Evolutionary conservation across 92 coral and sea anemone genomes (phyloP).

Genomic region (Actinostola sp.): DNA sequence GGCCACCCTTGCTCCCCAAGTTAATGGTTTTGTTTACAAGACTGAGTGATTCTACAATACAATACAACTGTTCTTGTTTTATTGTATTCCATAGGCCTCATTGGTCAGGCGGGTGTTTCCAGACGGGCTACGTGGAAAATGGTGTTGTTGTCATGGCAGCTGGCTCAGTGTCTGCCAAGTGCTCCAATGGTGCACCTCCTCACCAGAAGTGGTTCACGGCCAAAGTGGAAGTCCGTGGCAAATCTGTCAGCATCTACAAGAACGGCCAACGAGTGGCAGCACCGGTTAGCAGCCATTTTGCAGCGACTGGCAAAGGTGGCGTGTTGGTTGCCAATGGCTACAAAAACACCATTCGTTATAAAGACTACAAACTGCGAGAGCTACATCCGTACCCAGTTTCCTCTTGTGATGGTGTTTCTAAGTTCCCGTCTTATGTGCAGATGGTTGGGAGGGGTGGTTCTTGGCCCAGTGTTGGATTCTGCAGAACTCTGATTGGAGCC

Average conservation of each 20-base stretch:
- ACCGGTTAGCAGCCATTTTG: slow-evolving; percentile 39
- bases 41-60: too few relatives aligned
- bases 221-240: neutral
- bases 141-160: slow-evolving; percentile 27
- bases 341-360: slow-evolving; percentile 50
- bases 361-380: too few relatives aligned
- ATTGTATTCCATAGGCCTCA: too few relatives aligned
- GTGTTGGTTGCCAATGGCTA: slow-evolving; percentile 74
- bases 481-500: too few relatives aligned
- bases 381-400: neutral
- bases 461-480: too few relatives aligned
- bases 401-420: too few relatives aligned
- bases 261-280: slow-evolving; percentile 29
- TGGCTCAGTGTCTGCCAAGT: neutral
- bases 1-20: too few relatives aligned
- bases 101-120: slow-evolving; percentile 64
- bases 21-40: too few relatives aligned
- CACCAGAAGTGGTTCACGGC: slow-evolving; percentile 4
- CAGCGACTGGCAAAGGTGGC: slow-evolving; percentile 52
- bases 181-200: slow-evolving; percentile 11
- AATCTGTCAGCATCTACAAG: slow-evolving; percentile 35
- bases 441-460: too few relatives aligned
- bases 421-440: too few relatives aligned
- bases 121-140: slow-evolving; percentile 60
- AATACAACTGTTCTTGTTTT: too few relatives aligned